A percentile compares a stretch with the other conserved stretches of the same genome.
These are phyloP conservation scores for Laothoe populi DNA, from an alignment of 2,888 invertebrate species.

Conservation along the genomic window DNA sequence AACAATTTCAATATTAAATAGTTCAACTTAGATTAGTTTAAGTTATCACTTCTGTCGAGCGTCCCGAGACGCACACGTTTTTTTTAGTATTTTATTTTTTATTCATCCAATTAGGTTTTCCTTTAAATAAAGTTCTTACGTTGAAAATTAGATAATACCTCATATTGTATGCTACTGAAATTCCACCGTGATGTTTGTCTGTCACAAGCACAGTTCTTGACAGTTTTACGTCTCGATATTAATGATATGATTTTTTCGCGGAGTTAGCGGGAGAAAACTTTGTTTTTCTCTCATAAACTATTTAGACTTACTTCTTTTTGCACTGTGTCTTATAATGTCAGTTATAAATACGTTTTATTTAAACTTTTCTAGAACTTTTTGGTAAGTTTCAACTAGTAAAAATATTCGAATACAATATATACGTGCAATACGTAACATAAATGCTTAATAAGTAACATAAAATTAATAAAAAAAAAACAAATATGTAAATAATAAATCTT, in stretches of 20 bases:
- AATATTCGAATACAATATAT: too few relatives aligned
- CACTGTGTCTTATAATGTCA: neutral
- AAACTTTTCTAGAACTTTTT: neutral
- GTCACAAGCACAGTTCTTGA: slow-evolving; percentile 41
- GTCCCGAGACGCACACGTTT: too few relatives aligned
- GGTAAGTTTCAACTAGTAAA: neutral
- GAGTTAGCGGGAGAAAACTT: slow-evolving; percentile 40
- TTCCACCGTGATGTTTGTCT: slow-evolving; percentile 40
- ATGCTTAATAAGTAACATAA: too few relatives aligned
- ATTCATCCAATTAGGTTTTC: too few relatives aligned
- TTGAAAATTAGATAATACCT: neutral
- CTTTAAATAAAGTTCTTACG: too few relatives aligned
- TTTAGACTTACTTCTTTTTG: slow-evolving; percentile 9
- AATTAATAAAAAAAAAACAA: too few relatives aligned
- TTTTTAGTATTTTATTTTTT: too few relatives aligned
- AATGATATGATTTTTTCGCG: slow-evolving; percentile 49
- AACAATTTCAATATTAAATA: too few relatives aligned
- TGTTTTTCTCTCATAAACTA: slow-evolving; percentile 41
- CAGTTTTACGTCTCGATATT: slow-evolving; percentile 52
- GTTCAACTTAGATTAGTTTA: too few relatives aligned
- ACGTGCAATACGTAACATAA: too few relatives aligned
- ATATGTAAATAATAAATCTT: too few relatives aligned
- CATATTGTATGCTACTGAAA: neutral
- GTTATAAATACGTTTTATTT: neutral
- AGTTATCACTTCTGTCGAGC: too few relatives aligned